Conservation (phyloP, 2,888 invertebrate genomes). For the Endomychus coccineus region DNA sequence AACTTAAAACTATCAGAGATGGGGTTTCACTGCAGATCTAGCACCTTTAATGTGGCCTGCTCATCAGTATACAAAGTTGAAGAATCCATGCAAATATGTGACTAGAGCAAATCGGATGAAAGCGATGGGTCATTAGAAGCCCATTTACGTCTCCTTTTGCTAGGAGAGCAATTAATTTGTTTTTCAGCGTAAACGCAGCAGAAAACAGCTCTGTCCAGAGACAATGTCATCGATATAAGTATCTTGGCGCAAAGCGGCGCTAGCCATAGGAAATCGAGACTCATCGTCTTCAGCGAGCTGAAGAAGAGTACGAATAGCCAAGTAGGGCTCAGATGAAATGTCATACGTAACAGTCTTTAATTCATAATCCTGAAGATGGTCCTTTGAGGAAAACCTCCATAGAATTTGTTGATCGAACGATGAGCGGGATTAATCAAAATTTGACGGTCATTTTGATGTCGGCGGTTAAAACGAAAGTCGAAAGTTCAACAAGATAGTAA, state of each 20-base stretch:
- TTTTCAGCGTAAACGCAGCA: no score
- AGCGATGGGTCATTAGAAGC: no score
- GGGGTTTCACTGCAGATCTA: no score
- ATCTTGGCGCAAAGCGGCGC: background rate
- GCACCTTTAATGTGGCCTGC: no score
- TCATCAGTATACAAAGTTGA: no score
- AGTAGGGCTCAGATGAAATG: background rate
- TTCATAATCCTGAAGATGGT: slow-evolving; percentile 1
- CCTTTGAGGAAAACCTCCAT: background rate
- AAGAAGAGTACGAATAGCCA: background rate
- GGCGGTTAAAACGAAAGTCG: slow-evolving; percentile 2
- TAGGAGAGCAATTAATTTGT: no score
- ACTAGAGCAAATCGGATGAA: no score
- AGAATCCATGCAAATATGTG: no score
- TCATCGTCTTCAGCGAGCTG: background rate
- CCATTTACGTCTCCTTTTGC: no score
- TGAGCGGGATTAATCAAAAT: slow-evolving; percentile 1
- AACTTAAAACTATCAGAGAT: no score
- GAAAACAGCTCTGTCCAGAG: no score
- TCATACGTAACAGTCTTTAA: slow-evolving; percentile 1
- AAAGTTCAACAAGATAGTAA: no score
- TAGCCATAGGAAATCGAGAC: background rate
- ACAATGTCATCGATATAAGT: slow-evolving; percentile 2
- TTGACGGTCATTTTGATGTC: slow-evolving; percentile 3
- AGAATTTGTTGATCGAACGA: slow-evolving; percentile 1